A percentile compares a stretch with the other conserved stretches of the same genome.
These are phyloP conservation scores for Ivindomyrus marchei DNA, from an alignment of 2,113 vertebrate genomes.

Conservation along the genomic window DNA sequence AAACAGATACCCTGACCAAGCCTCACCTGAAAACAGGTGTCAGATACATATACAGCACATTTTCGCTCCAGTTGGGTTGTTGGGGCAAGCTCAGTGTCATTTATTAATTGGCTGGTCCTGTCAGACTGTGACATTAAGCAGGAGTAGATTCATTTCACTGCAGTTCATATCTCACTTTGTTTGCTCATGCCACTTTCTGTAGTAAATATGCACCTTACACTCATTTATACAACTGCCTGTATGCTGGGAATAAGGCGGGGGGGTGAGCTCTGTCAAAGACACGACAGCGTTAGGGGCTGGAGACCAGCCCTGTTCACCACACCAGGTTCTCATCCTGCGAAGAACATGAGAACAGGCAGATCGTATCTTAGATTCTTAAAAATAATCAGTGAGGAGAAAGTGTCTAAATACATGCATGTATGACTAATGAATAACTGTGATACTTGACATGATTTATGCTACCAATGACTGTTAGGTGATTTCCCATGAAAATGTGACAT, in stretches of 20 bases:
- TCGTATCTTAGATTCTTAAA: not conserved
- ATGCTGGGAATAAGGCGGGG: not conserved
- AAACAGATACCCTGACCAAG: not conserved
- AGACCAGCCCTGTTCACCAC: not conserved
- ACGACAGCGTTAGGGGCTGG: not conserved
- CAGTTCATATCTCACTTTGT: not conserved
- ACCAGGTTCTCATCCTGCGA: not conserved
- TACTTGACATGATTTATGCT: not conserved
- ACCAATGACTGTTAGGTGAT: not conserved
- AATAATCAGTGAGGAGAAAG: not conserved
- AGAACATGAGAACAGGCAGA: not conserved
- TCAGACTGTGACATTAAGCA: not conserved
- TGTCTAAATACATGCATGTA: not conserved
- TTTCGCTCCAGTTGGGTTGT: not conserved
- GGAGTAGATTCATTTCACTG: not conserved
- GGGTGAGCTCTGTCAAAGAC: not conserved
- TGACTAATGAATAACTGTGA: not conserved
- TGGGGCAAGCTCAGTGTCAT: not conserved
- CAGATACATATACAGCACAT: not conserved
- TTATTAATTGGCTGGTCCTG: not conserved
- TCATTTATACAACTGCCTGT: not conserved
- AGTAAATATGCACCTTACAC: not conserved
- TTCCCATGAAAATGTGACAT: conserved; percentile 7
- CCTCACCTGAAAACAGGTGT: not conserved
- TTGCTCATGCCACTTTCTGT: not conserved